Evolutionary conservation across 2,797 vertebrate species (phyloP).

Genomic region (Yasuhikotakia modesta): DNA sequence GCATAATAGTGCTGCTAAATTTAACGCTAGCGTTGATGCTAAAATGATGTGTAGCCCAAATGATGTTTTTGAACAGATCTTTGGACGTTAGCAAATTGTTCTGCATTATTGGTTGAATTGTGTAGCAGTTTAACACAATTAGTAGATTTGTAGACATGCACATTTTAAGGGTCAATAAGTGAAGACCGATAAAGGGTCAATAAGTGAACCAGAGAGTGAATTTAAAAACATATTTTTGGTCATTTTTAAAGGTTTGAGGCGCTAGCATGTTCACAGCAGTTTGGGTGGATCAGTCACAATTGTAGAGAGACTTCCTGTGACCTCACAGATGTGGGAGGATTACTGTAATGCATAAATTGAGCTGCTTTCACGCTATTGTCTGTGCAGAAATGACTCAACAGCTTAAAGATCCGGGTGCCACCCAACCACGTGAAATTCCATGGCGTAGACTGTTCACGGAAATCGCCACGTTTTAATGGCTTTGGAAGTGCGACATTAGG

Average conservation of each 20-base stretch:
- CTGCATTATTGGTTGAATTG: not conserved
- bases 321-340: slow-evolving; percentile 74
- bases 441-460: slow-evolving; percentile 66
- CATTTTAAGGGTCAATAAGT: not conserved
- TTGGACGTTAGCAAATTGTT: not conserved
- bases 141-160: not conserved
- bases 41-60: not conserved
- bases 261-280: slow-evolving; percentile 45
- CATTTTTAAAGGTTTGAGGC: too few relatives aligned
- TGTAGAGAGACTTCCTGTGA: slow-evolving; percentile 62
- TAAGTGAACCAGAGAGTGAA: not conserved
- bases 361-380: slow-evolving; percentile 63
- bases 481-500: slow-evolving; percentile 67
- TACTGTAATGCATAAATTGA: slow-evolving; percentile 69
- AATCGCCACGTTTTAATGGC: slow-evolving; percentile 73
- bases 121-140: not conserved
- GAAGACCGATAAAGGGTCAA: not conserved
- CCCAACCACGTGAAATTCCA: slow-evolving; percentile 50
- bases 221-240: not conserved
- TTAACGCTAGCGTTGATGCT: not conserved
- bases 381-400: slow-evolving; percentile 56
- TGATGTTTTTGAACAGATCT: not conserved
- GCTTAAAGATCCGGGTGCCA: slow-evolving; percentile 62
- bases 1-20: too few relatives aligned
- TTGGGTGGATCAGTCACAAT: slow-evolving; percentile 53